Percentiles rank a stretch among this genome's conserved stretches.
Evolutionary conservation across 2,888 invertebrate genomes (phyloP).

Genomic region (Lapara coniferarum): DNA sequence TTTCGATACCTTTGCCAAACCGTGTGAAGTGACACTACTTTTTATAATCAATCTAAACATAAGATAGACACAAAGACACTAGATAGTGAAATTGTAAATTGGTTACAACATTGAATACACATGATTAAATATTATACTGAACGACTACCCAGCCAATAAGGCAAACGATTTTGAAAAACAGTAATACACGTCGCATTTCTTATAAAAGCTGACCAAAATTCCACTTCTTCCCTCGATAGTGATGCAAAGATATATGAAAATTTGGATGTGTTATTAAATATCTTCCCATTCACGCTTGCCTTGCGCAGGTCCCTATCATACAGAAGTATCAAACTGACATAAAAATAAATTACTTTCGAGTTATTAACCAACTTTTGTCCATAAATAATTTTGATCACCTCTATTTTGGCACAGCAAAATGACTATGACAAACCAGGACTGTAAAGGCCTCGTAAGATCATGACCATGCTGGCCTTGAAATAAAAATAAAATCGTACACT

Average conservation of each 20-base stretch:
- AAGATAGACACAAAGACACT: not conserved
- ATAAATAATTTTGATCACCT: not conserved
- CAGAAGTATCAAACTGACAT: not conserved
- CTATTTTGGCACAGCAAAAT: not conserved
- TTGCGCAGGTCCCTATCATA: not conserved
- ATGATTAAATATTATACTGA: not conserved
- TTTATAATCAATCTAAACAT: not conserved
- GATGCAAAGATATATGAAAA: constrained; percentile 17
- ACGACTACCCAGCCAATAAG: not conserved
- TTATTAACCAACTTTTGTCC: not conserved
- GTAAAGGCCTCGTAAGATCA: too few species aligned
- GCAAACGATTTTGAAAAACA: not conserved
- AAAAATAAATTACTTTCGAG: not conserved
- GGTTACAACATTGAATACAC: not conserved
- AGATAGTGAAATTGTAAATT: constrained; percentile 13
- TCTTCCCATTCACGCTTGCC: not conserved
- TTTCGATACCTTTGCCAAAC: constrained; percentile 1
- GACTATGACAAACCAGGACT: not conserved
- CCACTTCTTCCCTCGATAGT: not conserved
- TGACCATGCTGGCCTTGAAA: not conserved
- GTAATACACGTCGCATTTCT: constrained; percentile 8
- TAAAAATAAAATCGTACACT: not conserved
- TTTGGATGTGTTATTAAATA: not conserved
- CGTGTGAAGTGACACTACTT: not conserved
- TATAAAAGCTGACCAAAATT: not conserved